Evolutionary conservation across 2,113 vertebrate genomes (phyloP).

Genomic region (Platichthys flesus): DNA sequence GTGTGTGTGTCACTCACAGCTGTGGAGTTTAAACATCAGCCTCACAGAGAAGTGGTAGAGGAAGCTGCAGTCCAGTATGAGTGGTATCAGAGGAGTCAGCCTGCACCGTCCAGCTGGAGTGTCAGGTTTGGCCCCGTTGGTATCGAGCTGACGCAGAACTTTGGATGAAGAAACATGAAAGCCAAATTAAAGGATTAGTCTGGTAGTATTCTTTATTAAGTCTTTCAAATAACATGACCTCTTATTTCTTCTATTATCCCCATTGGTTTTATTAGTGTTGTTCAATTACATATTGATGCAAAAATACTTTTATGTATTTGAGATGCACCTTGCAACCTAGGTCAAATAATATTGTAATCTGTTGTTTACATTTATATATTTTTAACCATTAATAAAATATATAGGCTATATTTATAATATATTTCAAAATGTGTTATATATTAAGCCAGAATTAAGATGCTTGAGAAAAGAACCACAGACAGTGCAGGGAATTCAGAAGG

Average conservation of each 20-base stretch:
- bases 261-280: no score
- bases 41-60: conserved; percentile 95
- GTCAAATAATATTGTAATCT: no score
- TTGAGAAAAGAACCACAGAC: background rate
- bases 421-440: background rate
- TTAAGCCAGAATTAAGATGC: background rate
- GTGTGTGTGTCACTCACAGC: conserved; percentile 85
- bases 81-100: conserved; percentile 93
- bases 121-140: conserved; percentile 90
- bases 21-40: conserved; percentile 94
- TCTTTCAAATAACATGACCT: no score
- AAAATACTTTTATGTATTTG: no score
- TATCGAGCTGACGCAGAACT: conserved; percentile 94
- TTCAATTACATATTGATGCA: no score
- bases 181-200: no score
- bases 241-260: no score
- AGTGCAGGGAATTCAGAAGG: background rate
- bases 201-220: no score
- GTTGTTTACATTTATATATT: background rate
- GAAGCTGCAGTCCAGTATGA: conserved; percentile 95
- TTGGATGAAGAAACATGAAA: background rate
- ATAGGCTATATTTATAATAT: background rate
- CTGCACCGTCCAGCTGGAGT: conserved; percentile 92
- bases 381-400: no score
- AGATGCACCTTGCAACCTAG: background rate